Evolutionary conservation across 2,797 vertebrate species (phyloP), one percentile per base, ranked within the genome.

Genomic region (Danio kyathit): DNA sequence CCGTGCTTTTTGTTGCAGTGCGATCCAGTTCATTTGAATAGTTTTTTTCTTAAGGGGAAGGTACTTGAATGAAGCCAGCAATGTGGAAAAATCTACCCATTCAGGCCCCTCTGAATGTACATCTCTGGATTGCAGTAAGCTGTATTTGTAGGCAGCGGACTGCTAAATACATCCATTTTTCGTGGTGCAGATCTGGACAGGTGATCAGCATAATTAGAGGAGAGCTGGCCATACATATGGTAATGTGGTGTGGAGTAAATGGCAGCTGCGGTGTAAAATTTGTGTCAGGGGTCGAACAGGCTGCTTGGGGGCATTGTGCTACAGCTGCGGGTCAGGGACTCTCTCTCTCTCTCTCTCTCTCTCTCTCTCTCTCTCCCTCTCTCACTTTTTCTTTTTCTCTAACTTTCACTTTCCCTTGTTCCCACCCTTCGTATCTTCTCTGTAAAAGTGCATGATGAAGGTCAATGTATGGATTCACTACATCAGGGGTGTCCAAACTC

Each of bases 181-280:
- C 94, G 91, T 92, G 92, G 95, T 93, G 94, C 95, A 94, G 95
- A 95, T 96, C 96, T 92, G 96, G 97, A 98, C 96, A 98, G 97
- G 96, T 98, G 96, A 99, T 99, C 99, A 99, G 96, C 98, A 99
- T 99, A 98, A 99, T 98, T 97, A 97, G 96, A 95, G 93, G 94
- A 88, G 96, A 94, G 93, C 94, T 91, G 93, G 91, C 97, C 94
- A 98, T 99, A 98, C 96, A 98, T 98, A 99, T 99, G 97, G 95
- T 97, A 99, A 99, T 99, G 91, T 86, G 89, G 95, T 94, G 94
- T 92, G 94, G 93, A 94, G 95, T 95, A 94, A 95, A 95, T 96
- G 96, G 96, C 96, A 97, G 96, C 96, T 97, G 97, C 91, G 93
- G 95, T 96, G 96, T 97, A 97, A 98, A 97, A 96, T 96, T 97